These are phyloP conservation scores for Crematogaster levior DNA, from an alignment of 2,888 invertebrate species.

Conservation along the genomic window DNA sequence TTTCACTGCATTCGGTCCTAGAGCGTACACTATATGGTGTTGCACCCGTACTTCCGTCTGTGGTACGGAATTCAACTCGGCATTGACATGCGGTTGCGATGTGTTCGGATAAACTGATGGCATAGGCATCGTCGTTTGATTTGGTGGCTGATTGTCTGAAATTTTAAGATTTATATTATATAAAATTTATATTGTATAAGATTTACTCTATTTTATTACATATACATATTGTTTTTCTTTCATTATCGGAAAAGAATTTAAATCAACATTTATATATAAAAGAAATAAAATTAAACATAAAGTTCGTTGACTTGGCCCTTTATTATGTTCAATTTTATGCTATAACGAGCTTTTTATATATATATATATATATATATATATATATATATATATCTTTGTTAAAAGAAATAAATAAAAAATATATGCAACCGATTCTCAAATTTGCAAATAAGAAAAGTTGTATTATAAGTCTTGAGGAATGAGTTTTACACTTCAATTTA, in stretches of 20 bases:
- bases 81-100: constrained; percentile 55
- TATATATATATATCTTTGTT: not conserved
- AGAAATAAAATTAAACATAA: too few species aligned
- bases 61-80: constrained; percentile 62
- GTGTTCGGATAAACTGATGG: constrained; percentile 56
- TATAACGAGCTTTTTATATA: too few species aligned
- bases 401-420: constrained; percentile 3
- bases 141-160: constrained; percentile 71
- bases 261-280: constrained; percentile 3
- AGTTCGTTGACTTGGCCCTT: too few species aligned
- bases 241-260: not conserved
- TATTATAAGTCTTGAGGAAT: not conserved
- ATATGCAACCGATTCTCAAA: not conserved
- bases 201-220: not conserved
- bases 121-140: constrained; percentile 69
- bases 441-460: not conserved
- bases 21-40: constrained; percentile 76
- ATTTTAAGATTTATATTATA: constrained; percentile 31
- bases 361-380: too few species aligned
- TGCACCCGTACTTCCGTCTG: constrained; percentile 78
- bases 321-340: too few species aligned
- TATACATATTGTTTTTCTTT: not conserved
- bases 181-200: not conserved
- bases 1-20: constrained; percentile 82
- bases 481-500: not conserved